These are phyloP conservation scores for Columba livia DNA, from an alignment of 2,113 vertebrate species.

Conservation along the genomic window DNA sequence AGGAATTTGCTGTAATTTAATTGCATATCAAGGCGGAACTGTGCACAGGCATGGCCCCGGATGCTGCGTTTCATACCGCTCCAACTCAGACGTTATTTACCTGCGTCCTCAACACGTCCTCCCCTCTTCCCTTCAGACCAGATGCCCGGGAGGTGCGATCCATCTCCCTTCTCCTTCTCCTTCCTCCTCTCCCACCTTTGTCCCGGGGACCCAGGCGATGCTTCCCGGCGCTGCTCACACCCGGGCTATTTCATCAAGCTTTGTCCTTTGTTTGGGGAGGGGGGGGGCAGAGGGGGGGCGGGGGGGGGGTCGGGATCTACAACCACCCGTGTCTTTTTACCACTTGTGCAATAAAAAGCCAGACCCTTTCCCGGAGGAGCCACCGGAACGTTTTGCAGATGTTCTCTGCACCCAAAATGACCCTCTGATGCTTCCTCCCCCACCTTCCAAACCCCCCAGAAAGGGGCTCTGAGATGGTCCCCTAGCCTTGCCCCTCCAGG, in stretches of 20 bases:
- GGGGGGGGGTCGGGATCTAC: neutral
- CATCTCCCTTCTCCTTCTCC: neutral
- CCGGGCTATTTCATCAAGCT: conserved; percentile 46
- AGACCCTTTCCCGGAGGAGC: conserved; percentile 49
- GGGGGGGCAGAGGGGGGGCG: neutral
- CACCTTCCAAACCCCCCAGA: neutral
- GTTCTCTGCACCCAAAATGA: conserved; percentile 27
- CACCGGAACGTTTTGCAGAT: conserved; percentile 58
- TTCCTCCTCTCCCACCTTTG: conserved; percentile 4
- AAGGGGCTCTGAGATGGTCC: conserved; percentile 22
- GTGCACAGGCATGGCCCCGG: conserved; percentile 43
- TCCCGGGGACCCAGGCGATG: conserved; percentile 13
- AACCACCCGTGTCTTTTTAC: conserved; percentile 59
- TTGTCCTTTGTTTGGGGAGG: conserved; percentile 57
- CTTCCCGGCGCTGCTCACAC: conserved; percentile 46
- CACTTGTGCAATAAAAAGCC: conserved; percentile 62
- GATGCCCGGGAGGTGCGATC: conserved; percentile 77
- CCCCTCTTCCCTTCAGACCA: conserved; percentile 76
- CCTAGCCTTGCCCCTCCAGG: neutral
- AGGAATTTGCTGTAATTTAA: conserved; percentile 78
- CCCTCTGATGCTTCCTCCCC: conserved; percentile 29
- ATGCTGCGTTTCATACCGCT: conserved; percentile 62
- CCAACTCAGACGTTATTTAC: conserved; percentile 77
- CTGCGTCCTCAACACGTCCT: conserved; percentile 73
- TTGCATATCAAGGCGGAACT: conserved; percentile 68